Evolutionary conservation across 2,797 vertebrate genomes (phyloP), one percentile per base, ranked within the genome.

Genomic region (Clangula hyemalis): DNA sequence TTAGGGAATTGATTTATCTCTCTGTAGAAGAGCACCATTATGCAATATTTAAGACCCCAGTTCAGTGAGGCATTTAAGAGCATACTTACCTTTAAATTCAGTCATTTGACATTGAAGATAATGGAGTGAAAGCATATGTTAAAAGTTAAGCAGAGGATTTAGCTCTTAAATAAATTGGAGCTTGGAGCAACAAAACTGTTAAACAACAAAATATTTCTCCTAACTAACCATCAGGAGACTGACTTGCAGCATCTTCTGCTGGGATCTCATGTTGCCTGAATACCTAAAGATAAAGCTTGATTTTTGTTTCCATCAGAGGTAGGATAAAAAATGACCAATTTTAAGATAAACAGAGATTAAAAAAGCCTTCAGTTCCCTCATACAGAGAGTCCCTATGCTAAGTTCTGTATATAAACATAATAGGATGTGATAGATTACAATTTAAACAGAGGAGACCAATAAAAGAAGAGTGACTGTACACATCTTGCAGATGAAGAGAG

Each of bases 141-240:
- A 91, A 92, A 96, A 95, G 83, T 94, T 94, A 93, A 97, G 68
- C 69, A 56, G 49, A 83, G 87, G 71, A 90, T 90, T 96, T 95
- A 94, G 27, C 61, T 83, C 90, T 92, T 90, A 74, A 93, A 95
- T 92, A 89, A 94, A 93, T 87, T 3, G 57, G 57, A 94, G 71
- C 95, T 95, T 30, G 86, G 61, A 94, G 91, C 93, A 93, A 94
- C 43, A 86, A 85, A 96, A 94, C 82, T 87, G 86, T 93, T 94
- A 90, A 96, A 38, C 68, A 94, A 91, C 74, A 90, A 94, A 95
- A 87, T 83, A 94, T 92, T 85, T 96, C 83, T 92, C 72, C 65
- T 82, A 73, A 87, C 77, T 89, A 94, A 86, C 76, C 81, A 94
- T 89, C 91, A 94, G 80, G 93, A 96, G 85, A 79, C 53, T 85